These are phyloP conservation scores for Thymallus thymallus DNA, from an alignment of 2,113 vertebrate genomes.

Conservation along the genomic window DNA sequence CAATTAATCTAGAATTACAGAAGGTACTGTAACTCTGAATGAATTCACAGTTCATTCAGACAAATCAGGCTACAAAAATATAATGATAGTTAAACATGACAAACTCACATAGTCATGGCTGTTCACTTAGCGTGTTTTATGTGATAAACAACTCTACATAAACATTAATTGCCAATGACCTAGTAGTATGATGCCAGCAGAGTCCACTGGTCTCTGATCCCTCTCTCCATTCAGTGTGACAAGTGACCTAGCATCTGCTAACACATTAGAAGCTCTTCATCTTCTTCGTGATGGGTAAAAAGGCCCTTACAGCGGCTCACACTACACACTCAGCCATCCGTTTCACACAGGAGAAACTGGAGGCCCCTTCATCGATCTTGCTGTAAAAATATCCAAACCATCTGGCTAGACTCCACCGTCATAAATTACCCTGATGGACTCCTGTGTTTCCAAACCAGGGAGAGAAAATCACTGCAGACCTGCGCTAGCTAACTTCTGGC, in stretches of 20 bases:
- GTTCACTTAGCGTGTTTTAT: constrained; percentile 52
- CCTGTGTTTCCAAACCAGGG: constrained; percentile 82
- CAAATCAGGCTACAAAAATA: too few relatives aligned
- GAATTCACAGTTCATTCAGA: too few relatives aligned
- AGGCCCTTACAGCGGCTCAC: constrained; percentile 13
- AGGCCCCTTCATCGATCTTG: constrained; percentile 74
- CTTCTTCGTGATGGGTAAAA: constrained; percentile 19
- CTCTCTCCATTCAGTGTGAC: constrained; percentile 82
- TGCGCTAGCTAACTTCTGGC: constrained; percentile 69
- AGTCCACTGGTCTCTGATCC: constrained; percentile 74
- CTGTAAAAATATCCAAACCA: constrained; percentile 85
- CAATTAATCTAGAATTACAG: background rate
- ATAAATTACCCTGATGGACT: constrained; percentile 93
- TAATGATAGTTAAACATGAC: too few relatives aligned
- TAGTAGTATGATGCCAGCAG: constrained; percentile 73
- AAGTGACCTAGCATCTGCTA: constrained; percentile 78
- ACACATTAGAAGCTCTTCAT: constrained; percentile 73
- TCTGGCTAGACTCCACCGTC: constrained; percentile 81
- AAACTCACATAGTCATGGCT: too few relatives aligned
- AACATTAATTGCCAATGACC: background rate
- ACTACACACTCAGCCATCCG: constrained; percentile 65
- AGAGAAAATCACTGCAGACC: constrained; percentile 71
- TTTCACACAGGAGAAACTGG: constrained; percentile 67
- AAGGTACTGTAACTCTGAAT: too few relatives aligned
- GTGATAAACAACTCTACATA: too few relatives aligned